Evolutionary conservation across 2,888 invertebrate species (phyloP), one percentile per base, ranked within the genome.

Genomic region (Autographa pulchrina): DNA sequence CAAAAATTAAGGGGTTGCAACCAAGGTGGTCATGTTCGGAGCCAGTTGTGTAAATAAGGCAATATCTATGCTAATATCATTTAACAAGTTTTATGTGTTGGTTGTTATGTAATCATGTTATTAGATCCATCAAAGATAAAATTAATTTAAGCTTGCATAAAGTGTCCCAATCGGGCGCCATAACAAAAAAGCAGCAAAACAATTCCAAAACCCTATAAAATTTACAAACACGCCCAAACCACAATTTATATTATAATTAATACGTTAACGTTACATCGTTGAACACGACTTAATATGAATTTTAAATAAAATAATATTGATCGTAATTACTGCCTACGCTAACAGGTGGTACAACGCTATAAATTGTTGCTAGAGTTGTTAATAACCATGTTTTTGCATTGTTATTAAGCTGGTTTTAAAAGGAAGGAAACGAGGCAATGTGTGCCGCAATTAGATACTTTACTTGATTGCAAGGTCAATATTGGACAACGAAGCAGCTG

Each of bases 291-390:
- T 78, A 56, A 56, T 56, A 81, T 81, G 78, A 81, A 81, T 83
- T 83, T 81, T 78, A 78, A 75, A 81, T 78, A 78, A 75, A 81
- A 75, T 81, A 78, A 72, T 78, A 81, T 81, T 73, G 75, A 81
- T 72, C 68, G 78, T 83, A 81, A 83, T 81, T 83, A 75, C 83
- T 60, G 66, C 61, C 72, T 62, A 78, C 81, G 83, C 31, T 78
- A 70, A 83, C 73, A 78, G 68, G 71, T 71, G 73, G 81, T 80
- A 80, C 81, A 83, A 62, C 78, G 73, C 71, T 78, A 81, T 81
- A 83, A 81, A 83, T 83, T 81, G 20, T 65, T 54, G 32, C 35
- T 68, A 61, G 72, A 72, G 70, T 70, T 61, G 70, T 65, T 78
- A 78, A 74, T 83, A 78, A 78, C 78, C 67, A 65, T 65, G 73